Base-by-base conservation (phyloP, 1,140 invertebrate genomes). In the Drosophila mayri region DNA sequence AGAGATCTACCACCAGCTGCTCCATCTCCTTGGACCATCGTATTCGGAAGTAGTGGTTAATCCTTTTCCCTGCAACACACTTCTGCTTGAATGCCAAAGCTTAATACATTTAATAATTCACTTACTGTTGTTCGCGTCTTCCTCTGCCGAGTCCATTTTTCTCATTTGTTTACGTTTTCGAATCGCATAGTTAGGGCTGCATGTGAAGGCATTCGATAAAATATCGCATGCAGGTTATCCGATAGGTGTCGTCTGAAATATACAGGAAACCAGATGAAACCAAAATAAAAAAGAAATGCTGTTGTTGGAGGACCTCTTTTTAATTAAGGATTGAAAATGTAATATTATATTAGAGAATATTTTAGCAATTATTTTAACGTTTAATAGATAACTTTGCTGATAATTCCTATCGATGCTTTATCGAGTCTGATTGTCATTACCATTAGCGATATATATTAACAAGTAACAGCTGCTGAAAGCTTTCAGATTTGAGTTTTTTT, bases 401-500 rank as follows among this genome's bases (percentile, higher is more conserved):
- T 25, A 25, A 6, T 6, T 14, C 12, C 12, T 22, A 46, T 46
- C 22, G 11, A 25, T 22, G 11, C 1, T 1, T 3, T 49, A 6
- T 28, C 22, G 25, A 25, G 25, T 25, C 25, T 4, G 25, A 25
- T 25, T 25, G 4, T 25, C 25, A 25, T 5, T 25, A 49, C 14
- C 46, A 49, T 22, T 10, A 28, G 22, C 25, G 25, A 25, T 25
- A 25, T 25, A 25, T 25, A 25, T 25, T 25, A 25, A 25, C 4
- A 25, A 25, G 25, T 25, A 25, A 25, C 61, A 64, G 61, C 57
- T 64, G 61, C n/a, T 60, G 11, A 16, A 22, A 66, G 58, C 59
- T 66, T 66, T 66, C n/a, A 25, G 7, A 12, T 9, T 14, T 52
- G 18, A n/a, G 20, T 50, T 25, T 52, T 46, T 71, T 72, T 79